phyloP scores from a whole-genome alignment of 2,888 invertebrate genomes.

The Drosophila atripex region DNA sequence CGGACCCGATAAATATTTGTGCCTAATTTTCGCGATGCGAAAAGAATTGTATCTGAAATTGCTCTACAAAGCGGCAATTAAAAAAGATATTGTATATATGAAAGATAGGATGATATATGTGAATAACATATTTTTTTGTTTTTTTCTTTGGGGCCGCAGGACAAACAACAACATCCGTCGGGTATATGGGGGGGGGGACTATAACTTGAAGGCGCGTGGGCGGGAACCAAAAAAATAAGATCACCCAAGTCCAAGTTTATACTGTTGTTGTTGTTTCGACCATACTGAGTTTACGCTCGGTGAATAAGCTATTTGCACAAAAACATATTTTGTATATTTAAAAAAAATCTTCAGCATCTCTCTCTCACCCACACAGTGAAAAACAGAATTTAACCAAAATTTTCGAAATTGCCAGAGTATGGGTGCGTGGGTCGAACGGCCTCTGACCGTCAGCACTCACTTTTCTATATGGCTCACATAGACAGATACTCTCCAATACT shows the following conservation, averaged over 20 bases:
- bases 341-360: slow-evolving; percentile 27
- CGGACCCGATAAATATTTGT: slow-evolving; percentile 52
- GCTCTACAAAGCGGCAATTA: slow-evolving; percentile 70
- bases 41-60: slow-evolving; percentile 53
- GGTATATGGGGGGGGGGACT: slow-evolving; percentile 1
- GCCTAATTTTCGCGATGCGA: slow-evolving; percentile 50
- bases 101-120: slow-evolving; percentile 39
- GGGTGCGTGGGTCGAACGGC: slow-evolving; percentile 77
- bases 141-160: slow-evolving; percentile 29
- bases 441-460: slow-evolving; percentile 72
- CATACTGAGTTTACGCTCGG: slow-evolving; percentile 59
- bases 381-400: slow-evolving; percentile 3
- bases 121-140: slow-evolving; percentile 13
- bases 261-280: slow-evolving; percentile 35
- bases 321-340: slow-evolving; percentile 54
- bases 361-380: slow-evolving; percentile 19
- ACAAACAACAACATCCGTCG: slow-evolving; percentile 44
- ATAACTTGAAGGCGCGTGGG: slow-evolving; percentile 64
- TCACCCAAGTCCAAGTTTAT: slow-evolving; percentile 77
- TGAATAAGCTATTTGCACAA: slow-evolving; percentile 73
- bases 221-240: slow-evolving; percentile 43
- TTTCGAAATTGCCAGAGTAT: slow-evolving; percentile 8
- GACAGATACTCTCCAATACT: slow-evolving; percentile 45
- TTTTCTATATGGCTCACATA: slow-evolving; percentile 45
- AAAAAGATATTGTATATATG: slow-evolving; percentile 48